phyloP scores from a whole-genome alignment of 2,888 invertebrate genomes.

The Miltochrista miniata region DNA sequence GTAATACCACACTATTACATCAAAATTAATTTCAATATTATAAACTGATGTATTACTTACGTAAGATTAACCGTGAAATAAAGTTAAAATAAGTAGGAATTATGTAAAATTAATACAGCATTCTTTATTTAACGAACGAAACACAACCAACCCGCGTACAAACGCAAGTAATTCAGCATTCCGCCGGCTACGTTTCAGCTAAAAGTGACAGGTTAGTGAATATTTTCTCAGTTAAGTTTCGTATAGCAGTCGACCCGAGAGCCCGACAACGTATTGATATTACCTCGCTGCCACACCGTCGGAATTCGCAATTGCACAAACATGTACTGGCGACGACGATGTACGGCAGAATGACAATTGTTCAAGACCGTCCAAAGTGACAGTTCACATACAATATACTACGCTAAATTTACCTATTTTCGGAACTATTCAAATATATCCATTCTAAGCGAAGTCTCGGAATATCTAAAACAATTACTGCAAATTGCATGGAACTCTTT shows the following conservation, averaged over 20 bases:
- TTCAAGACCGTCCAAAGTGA: conserved; percentile 37
- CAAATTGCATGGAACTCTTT: not conserved
- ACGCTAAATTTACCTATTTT: conserved; percentile 41
- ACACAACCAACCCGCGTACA: not conserved
- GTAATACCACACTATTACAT: too few relatives aligned
- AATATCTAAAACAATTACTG: conserved; percentile 30
- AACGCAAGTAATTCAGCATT: conserved; percentile 23
- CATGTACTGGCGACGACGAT: conserved; percentile 22
- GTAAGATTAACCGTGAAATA: too few relatives aligned
- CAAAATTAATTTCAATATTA: too few relatives aligned
- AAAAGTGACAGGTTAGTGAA: conserved; percentile 29
- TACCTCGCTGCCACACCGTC: conserved; percentile 37
- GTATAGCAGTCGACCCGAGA: conserved; percentile 27
- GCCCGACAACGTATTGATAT: conserved; percentile 48
- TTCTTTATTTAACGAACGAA: too few relatives aligned
- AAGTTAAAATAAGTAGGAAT: too few relatives aligned
- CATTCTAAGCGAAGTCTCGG: conserved; percentile 18
- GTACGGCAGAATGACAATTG: conserved; percentile 48
- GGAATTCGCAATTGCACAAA: conserved; percentile 53
- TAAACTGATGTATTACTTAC: too few relatives aligned
- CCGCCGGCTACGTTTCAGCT: conserved; percentile 12
- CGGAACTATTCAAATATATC: conserved; percentile 34
- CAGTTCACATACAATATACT: conserved; percentile 48
- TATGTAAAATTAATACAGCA: too few relatives aligned
- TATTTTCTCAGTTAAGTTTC: conserved; percentile 33